A percentile compares a stretch with the other conserved stretches of the same genome.
Evolutionary conservation across 2,888 invertebrate genomes (phyloP).

Genomic region (Leptodirus hochenwartii): DNA sequence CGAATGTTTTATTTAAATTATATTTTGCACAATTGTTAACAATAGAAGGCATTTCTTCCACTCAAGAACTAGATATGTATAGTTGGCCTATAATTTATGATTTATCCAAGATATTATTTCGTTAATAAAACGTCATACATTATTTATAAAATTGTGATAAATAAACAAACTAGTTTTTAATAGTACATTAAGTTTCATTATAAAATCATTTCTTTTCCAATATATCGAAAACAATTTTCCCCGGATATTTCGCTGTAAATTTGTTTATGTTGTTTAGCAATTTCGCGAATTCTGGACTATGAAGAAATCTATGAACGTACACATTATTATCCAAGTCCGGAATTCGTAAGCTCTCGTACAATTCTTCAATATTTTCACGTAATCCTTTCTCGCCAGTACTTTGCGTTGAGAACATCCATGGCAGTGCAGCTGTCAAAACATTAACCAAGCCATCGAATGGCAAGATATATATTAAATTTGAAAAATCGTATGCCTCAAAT

Average conservation of each 20-base stretch:
- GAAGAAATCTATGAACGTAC: conserved; percentile 20
- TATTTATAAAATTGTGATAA: too few relatives aligned
- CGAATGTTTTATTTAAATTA: too few relatives aligned
- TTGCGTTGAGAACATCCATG: conserved; percentile 20
- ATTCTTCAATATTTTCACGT: conserved; percentile 17
- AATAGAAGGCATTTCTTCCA: too few relatives aligned
- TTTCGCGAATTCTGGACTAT: conserved; percentile 15
- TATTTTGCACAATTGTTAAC: too few relatives aligned
- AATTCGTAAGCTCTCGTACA: conserved; percentile 18
- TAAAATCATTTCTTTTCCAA: too few relatives aligned
- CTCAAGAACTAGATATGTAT: too few relatives aligned
- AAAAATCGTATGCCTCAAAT: conserved; percentile 10
- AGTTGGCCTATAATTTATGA: too few relatives aligned
- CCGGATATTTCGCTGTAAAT: conserved; percentile 17
- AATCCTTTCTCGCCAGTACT: conserved; percentile 18
- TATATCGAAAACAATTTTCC: too few relatives aligned
- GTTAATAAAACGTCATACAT: too few relatives aligned
- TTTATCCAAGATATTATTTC: too few relatives aligned
- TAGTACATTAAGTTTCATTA: too few relatives aligned
- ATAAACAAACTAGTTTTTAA: too few relatives aligned
- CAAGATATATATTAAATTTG: conserved; percentile 16
- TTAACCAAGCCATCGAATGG: conserved; percentile 18
- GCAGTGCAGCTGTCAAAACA: conserved; percentile 18
- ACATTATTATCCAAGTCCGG: conserved; percentile 19
- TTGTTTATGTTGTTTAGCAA: conserved; percentile 16